Conservation (phyloP, 2,113 vertebrate genomes). For the Rhodinocichla rosea region DNA sequence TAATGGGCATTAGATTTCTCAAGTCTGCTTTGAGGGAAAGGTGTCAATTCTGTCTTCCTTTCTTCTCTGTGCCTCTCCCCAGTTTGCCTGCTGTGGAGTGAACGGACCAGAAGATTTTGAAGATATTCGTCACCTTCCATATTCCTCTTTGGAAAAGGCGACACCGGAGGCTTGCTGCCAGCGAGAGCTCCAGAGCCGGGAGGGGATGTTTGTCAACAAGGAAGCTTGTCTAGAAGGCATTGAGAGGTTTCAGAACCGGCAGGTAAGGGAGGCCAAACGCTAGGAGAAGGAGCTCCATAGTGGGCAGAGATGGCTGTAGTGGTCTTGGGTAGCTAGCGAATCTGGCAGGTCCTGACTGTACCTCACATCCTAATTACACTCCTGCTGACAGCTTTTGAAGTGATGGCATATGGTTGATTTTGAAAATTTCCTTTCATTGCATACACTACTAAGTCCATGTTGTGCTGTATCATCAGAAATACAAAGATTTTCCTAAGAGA, state of each 20-base stretch:
- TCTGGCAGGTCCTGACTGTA: neutral
- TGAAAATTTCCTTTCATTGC: neutral
- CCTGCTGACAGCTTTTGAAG: neutral
- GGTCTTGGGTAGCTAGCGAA: neutral
- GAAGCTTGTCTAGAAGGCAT: constrained; percentile 79
- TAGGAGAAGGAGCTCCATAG: neutral
- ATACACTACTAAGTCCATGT: neutral
- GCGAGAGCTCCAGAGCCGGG: constrained; percentile 72
- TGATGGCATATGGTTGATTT: neutral
- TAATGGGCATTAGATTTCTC: neutral
- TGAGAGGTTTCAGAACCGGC: constrained; percentile 80
- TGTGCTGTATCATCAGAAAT: neutral
- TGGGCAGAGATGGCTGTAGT: neutral
- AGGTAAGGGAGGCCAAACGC: constrained; percentile 55
- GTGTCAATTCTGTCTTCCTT: neutral
- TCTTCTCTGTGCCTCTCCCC: neutral
- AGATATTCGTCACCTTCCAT: constrained; percentile 70
- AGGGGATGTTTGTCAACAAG: constrained; percentile 64
- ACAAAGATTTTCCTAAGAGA: neutral
- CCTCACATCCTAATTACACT: neutral
- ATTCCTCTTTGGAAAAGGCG: constrained; percentile 44
- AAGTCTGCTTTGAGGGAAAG: neutral
- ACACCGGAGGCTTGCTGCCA: constrained; percentile 88
- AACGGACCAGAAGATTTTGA: constrained; percentile 88
- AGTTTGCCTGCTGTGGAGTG: constrained; percentile 95